These are phyloP conservation scores for Helarctos malayanus DNA, from an alignment of 2,797 vertebrate genomes.

Conservation along the genomic window DNA sequence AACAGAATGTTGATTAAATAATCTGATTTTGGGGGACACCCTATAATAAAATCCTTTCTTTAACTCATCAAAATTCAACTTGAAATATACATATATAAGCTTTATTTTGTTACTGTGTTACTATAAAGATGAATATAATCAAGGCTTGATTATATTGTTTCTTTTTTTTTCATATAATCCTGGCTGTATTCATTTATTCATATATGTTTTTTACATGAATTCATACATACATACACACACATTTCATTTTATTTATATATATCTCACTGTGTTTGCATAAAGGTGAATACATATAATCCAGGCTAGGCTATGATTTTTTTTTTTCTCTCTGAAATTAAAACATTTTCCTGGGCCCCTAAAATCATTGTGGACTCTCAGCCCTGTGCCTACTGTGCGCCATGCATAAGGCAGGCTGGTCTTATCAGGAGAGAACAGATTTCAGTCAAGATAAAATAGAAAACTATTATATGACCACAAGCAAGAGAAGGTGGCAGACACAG, in stretches of 20 bases:
- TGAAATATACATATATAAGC: background rate
- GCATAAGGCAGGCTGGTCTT: background rate
- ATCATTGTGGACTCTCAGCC: background rate
- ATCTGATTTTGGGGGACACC: too few species aligned
- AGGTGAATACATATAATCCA: background rate
- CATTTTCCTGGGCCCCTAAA: background rate
- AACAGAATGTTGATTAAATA: too few species aligned
- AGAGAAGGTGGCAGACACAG: background rate
- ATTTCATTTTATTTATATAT: background rate
- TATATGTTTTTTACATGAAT: background rate
- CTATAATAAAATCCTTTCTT: too few species aligned
- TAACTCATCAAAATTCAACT: too few species aligned
- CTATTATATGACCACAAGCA: background rate
- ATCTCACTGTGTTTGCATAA: background rate
- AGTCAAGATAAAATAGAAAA: background rate
- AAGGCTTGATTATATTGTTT: background rate
- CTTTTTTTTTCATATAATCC: background rate
- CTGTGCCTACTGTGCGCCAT: background rate
- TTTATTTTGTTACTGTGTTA: background rate
- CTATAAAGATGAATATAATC: background rate
- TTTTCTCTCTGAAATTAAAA: background rate
- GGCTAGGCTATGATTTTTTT: background rate
- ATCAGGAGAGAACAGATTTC: background rate
- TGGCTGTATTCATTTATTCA: background rate
- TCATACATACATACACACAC: background rate